A percentile compares a stretch with the other conserved stretches of the same genome.
Conservation (phyloP, 2,113 vertebrate species). For the Mirounga angustirostris region DNA sequence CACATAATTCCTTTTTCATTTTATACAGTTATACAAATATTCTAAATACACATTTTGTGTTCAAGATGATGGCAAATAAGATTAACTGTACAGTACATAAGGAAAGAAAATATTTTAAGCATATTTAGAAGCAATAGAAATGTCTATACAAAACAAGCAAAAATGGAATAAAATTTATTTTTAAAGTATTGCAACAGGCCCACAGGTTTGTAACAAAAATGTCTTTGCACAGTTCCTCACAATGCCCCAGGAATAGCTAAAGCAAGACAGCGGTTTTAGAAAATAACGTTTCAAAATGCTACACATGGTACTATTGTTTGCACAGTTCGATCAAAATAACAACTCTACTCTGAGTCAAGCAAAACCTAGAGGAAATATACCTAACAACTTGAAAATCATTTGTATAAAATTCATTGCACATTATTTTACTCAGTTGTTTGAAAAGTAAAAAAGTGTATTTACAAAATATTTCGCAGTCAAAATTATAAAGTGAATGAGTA, state of each 20-base stretch:
- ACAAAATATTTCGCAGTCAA: slow-evolving; percentile 92
- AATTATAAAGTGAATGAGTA: slow-evolving; percentile 91
- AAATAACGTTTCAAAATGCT: slow-evolving; percentile 91
- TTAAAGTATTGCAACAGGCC: slow-evolving; percentile 99
- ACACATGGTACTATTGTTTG: slow-evolving; percentile 91
- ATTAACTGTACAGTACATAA: slow-evolving; percentile 90
- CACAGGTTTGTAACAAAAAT: slow-evolving; percentile 94
- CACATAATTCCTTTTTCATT: slow-evolving; percentile 91
- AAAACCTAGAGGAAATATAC: slow-evolving; percentile 90
- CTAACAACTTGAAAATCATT: slow-evolving; percentile 90
- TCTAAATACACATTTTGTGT: slow-evolving; percentile 93
- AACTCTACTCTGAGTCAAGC: slow-evolving; percentile 90
- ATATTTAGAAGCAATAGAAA: slow-evolving; percentile 95
- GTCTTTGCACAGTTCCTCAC: slow-evolving; percentile 92
- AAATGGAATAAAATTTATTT: slow-evolving; percentile 94
- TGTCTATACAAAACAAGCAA: slow-evolving; percentile 94
- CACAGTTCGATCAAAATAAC: slow-evolving; percentile 92
- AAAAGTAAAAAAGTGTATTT: slow-evolving; percentile 95
- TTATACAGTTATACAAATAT: slow-evolving; percentile 98
- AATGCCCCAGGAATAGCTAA: slow-evolving; percentile 91
- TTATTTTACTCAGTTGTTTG: slow-evolving; percentile 93
- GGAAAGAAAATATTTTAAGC: slow-evolving; percentile 92
- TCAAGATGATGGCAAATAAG: slow-evolving; percentile 90
- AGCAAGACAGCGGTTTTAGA: slow-evolving; percentile 91
- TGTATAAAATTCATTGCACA: slow-evolving; percentile 94